Evolutionary conservation across 2,888 invertebrate species (phyloP).

Genomic region (Epinotia brunnichana): DNA sequence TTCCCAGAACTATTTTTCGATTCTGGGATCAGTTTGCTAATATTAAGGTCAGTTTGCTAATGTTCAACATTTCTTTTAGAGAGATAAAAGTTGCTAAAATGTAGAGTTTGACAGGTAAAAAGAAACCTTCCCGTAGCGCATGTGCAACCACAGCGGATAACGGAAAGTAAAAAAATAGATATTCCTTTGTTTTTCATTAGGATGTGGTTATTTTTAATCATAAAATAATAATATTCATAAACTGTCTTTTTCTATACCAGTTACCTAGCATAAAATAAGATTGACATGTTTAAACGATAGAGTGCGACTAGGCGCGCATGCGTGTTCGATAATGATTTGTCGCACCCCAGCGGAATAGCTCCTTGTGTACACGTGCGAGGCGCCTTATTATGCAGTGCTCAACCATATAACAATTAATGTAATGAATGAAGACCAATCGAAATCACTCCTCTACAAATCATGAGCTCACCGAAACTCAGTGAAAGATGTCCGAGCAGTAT

Average conservation of each 20-base stretch:
- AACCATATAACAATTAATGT: conserved; percentile 1
- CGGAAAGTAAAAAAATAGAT: neutral
- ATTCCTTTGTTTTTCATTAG: neutral
- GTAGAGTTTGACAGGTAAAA: too few relatives aligned
- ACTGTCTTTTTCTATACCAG: neutral
- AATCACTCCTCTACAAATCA: conserved; percentile 46
- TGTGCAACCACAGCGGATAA: neutral
- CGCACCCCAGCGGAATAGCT: conserved; percentile 47
- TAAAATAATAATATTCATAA: neutral
- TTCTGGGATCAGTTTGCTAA: too few relatives aligned
- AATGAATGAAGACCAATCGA: neutral
- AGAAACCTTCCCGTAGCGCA: neutral
- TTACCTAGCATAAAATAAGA: neutral
- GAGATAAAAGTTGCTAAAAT: too few relatives aligned
- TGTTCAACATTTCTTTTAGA: too few relatives aligned
- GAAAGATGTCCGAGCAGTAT: conserved; percentile 73
- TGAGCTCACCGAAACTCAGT: conserved; percentile 78
- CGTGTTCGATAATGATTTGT: conserved; percentile 64
- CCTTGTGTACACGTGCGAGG: conserved; percentile 13
- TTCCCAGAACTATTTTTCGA: too few relatives aligned
- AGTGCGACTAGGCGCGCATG: conserved; percentile 53
- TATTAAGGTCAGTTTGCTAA: too few relatives aligned
- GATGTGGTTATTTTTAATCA: neutral
- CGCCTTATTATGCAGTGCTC: conserved; percentile 10
- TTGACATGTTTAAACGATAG: neutral